Conservation (phyloP, 2,113 vertebrate species). For the Engraulis encrasicolus region DNA sequence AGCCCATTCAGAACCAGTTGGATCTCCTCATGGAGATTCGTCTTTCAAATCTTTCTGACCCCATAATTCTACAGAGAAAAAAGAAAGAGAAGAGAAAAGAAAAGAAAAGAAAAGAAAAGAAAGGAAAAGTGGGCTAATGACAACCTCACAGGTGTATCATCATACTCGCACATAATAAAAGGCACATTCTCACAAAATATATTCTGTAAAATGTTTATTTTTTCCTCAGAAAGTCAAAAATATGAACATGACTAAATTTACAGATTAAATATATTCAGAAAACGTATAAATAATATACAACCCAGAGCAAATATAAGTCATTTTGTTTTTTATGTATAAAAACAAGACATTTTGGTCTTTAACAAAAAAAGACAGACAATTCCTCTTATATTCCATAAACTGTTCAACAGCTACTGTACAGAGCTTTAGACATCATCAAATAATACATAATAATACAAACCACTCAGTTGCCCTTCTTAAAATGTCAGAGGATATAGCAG, state of each 20-base stretch:
- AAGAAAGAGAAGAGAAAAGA: no score
- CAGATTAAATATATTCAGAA: conserved; percentile 20
- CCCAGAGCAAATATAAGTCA: conserved; percentile 2
- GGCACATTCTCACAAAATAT: neutral
- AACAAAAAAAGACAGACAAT: neutral
- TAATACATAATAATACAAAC: neutral
- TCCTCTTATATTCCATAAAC: neutral
- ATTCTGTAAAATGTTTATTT: conserved; percentile 1
- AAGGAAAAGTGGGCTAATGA: no score
- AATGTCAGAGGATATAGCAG: neutral
- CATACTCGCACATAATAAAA: neutral
- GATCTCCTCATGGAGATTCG: no score
- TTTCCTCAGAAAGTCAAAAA: neutral
- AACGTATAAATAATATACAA: conserved; percentile 16
- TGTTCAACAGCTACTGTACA: neutral
- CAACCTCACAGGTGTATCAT: no score
- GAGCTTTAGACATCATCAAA: neutral
- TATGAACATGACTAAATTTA: neutral
- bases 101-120: no score
- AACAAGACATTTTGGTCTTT: neutral
- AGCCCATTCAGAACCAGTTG: no score
- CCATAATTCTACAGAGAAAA: no score
- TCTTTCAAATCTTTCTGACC: neutral
- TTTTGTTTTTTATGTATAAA: neutral
- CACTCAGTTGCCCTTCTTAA: neutral